These are phyloP conservation scores for Xenopus petersii DNA, from an alignment of 2,797 vertebrate genomes.

Conservation along the genomic window DNA sequence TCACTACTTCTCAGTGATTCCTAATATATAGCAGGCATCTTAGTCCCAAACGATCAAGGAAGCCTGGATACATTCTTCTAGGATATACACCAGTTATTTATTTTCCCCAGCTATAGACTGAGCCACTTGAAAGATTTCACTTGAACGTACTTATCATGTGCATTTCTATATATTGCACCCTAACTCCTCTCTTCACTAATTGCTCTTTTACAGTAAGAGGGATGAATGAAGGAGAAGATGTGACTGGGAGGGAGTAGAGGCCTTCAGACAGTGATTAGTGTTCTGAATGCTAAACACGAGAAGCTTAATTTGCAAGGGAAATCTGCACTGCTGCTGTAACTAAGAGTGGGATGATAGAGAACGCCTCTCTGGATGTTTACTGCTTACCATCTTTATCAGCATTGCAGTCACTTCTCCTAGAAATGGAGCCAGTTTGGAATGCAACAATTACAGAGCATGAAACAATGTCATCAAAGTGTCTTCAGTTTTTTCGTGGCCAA, in stretches of 20 bases:
- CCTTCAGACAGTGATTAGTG: constrained; percentile 33
- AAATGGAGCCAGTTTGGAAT: constrained; percentile 1
- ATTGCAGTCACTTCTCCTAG: constrained; percentile 17
- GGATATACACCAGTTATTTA: no score
- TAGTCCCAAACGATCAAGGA: no score
- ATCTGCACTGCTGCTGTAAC: constrained; percentile 15
- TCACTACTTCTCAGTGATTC: no score
- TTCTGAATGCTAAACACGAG: constrained; percentile 30
- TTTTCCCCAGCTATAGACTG: no score
- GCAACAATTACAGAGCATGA: constrained; percentile 25
- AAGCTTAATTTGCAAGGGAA: constrained; percentile 40
- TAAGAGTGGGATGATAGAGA: not conserved
- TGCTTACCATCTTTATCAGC: constrained; percentile 20
- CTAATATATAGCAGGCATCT: no score
- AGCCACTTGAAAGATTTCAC: no score
- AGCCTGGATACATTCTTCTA: no score
- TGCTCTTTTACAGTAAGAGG: constrained; percentile 7
- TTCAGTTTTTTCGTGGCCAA: not conserved
- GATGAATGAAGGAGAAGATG: not conserved
- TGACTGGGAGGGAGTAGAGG: constrained; percentile 2
- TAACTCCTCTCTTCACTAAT: not conserved
- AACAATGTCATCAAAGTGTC: constrained; percentile 11
- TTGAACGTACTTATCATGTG: not conserved
- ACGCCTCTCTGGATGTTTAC: constrained; percentile 24
- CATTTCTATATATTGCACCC: not conserved